Conservation (phyloP, 1,140 invertebrate species). For the Pogonus chalceus region DNA sequence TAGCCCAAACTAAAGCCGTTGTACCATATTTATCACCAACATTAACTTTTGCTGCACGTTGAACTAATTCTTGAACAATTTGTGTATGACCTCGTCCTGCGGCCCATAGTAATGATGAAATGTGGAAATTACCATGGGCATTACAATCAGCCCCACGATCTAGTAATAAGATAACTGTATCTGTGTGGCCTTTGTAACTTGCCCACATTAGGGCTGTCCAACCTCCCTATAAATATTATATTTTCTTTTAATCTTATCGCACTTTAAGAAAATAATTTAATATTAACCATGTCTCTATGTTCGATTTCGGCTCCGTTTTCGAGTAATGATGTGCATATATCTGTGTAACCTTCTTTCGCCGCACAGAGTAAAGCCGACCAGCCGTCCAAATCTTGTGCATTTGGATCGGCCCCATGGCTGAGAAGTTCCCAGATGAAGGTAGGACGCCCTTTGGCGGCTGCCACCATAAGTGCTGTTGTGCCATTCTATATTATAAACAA, state of each 20-base stretch:
- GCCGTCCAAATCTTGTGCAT: conserved; percentile 85
- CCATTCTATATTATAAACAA: conserved; percentile 57
- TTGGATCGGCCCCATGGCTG: conserved; percentile 77
- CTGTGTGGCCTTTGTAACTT: conserved; percentile 80
- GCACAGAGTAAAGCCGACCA: conserved; percentile 89
- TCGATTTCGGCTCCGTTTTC: conserved; percentile 82
- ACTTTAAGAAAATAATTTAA: no score
- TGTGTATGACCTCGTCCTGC: conserved; percentile 79
- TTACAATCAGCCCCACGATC: conserved; percentile 87
- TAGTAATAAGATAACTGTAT: conserved; percentile 71
- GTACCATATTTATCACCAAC: conserved; percentile 94
- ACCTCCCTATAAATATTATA: conserved; percentile 58
- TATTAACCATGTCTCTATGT: conserved; percentile 80
- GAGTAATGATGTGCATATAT: conserved; percentile 72
- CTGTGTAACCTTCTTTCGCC: conserved; percentile 77
- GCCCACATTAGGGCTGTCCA: conserved; percentile 99
- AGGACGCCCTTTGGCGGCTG: conserved; percentile 67
- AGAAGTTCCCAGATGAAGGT: conserved; percentile 75
- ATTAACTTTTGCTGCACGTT: conserved; percentile 83
- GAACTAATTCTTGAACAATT: conserved; percentile 73
- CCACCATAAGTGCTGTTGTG: conserved; percentile 82
- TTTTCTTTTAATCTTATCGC: conserved; percentile 9
- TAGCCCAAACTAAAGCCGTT: conserved; percentile 91
- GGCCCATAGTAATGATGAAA: conserved; percentile 89
- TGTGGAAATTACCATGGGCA: conserved; percentile 91